Base-by-base conservation (phyloP, 2,888 invertebrate genomes). In the Melinopterus prodromus region DNA sequence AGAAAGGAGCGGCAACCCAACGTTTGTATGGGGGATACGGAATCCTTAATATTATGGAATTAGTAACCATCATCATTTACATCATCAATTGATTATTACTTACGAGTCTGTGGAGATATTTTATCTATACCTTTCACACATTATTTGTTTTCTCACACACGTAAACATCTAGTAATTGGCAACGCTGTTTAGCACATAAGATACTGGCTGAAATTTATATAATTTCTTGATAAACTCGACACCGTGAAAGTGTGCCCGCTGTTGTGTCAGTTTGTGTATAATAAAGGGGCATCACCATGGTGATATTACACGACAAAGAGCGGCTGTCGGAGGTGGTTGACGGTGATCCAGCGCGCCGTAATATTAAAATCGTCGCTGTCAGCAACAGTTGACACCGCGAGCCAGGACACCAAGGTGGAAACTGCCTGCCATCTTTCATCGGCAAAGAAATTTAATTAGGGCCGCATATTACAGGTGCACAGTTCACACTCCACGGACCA, bases 361-460 rank as follows among this genome's bases (percentile, higher is more conserved):
- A 35, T 70, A 70, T 70, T 70, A 77, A 71, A 70, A 14, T 15
- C 14, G 0, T n/a, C 16, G 16, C 16, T 38, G 53, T 53, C 72
- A 16, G 7, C 38, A 7, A 16, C 16, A 38, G 16, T 76, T 79
- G 76, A 70, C 76, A 76, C 70, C 53, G 75, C 35, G 71, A 37
- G 76, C 7, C 36, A 15, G 74, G 16, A 38, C 75, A 79, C 69
- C 53, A 7, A 53, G 53, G 9, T 53, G 53, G 53, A 53, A 53
- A 12, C 71, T 76, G 78, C 69, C 26, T 69, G 75, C 69, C 53
- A 53, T 53, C 53, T 71, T 53, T 78, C 74, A 70, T 16, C 70
- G 76, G 70, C 70, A 75, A 78, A 16, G 75, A 79, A 75, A 79
- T 79, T 79, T 79, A 79, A 79, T 79, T 79, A 79, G 37, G 71